Base-by-base conservation (phyloP, 2,113 vertebrate species). In the Syngnathus typhle region DNA sequence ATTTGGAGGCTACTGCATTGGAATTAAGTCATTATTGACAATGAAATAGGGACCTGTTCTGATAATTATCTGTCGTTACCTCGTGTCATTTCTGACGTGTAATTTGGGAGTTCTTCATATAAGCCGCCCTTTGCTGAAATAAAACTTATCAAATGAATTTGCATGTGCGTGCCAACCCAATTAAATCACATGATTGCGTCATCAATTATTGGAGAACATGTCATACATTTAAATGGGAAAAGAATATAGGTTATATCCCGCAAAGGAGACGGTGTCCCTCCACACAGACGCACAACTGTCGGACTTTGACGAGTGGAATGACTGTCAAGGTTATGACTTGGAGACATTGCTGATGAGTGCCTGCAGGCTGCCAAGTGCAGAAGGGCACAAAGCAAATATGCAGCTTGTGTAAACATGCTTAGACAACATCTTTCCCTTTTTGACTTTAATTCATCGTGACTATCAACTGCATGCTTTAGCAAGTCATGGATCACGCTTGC, bases 251-350 rank as follows among this genome's bases (percentile, higher is more conserved):
- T 73, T 66, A 51, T 19, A 60, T 69, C 75, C 49, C 8, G 2
- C 64, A 38, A 32, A 58, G 67, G 60, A 60, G 43, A 47, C 54
- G 11, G 23, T 32, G 27, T 32, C 10, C 56, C 52, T 54, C 52
- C 55, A 56, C 55, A 6, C 19, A 21, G 1, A 18, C 60, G 59
- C 60, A 58, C 27, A 47, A 60, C 72, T 36, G 54, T 46, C 6
- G 13, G 18, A 67, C 70, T 71, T 70, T 77, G 74, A 85, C 75
- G 77, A 78, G 72, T 47, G 63, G 74, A 73, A 69, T 44, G 68
- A 76, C 69, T 76, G 78, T 81, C 85, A 88, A 88, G 84, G 84
- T 88, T 84, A 85, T 79, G 78, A 78, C 74, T 82, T n/a, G 55
- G 44, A 67, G 75, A 79, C 77, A 75, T 79, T 62, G 77, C 78